Evolutionary conservation across 2,113 vertebrate species (phyloP).

Genomic region (human (Homo sapiens)): GRCh38 chr4:153950001-153950500

Average conservation of each 20-base stretch:
- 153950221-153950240: fast-evolving
- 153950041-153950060: background rate
- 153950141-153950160: background rate
- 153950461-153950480: background rate
- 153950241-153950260: background rate
- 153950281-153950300: background rate
- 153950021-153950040: background rate
- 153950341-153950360: background rate
- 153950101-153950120: background rate
- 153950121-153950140: background rate
- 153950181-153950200: background rate
- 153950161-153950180: background rate
- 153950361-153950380: background rate
- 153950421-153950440: background rate
- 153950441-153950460: background rate
- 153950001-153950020: background rate
- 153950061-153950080: background rate
- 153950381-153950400: background rate
- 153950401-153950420: background rate
- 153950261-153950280: background rate
- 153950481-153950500: background rate
- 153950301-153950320: background rate
- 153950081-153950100: background rate
- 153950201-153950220: background rate
- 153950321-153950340: background rate